phyloP scores from a whole-genome alignment of 2,113 vertebrate genomes.

The Struthidea cinerea region DNA sequence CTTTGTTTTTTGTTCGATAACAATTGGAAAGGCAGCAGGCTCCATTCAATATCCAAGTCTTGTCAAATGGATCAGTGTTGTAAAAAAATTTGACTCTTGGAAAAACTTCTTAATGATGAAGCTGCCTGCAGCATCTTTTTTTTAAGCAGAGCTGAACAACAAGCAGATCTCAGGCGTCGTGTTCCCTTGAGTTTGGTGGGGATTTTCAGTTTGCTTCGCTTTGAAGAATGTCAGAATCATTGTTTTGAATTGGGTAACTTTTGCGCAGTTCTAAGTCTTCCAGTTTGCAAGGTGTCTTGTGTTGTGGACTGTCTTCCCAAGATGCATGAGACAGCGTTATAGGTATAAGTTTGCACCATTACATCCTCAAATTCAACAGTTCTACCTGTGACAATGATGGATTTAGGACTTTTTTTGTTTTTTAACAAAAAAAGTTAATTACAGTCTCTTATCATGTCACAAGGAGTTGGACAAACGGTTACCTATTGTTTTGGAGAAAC shows the following conservation, averaged over 20 bases:
- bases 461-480: background rate
- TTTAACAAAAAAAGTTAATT: background rate
- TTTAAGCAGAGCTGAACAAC: background rate
- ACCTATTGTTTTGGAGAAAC: background rate
- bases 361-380: background rate
- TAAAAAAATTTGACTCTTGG: background rate
- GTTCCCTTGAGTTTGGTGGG: background rate
- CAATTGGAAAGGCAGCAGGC: background rate
- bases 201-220: background rate
- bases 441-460: background rate
- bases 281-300: background rate
- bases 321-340: background rate
- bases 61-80: background rate
- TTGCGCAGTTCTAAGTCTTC: background rate
- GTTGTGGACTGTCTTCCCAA: background rate
- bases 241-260: background rate
- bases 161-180: background rate
- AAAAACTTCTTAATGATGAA: background rate
- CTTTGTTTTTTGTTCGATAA: background rate
- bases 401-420: background rate
- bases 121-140: background rate
- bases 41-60: background rate
- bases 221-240: background rate
- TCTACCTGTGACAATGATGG: background rate
- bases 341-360: background rate